Percentiles rank a stretch among this genome's conserved stretches.
Evolutionary conservation across 2,888 invertebrate species (phyloP).

Genomic region (Pyrocoelia pectoralis): DNA sequence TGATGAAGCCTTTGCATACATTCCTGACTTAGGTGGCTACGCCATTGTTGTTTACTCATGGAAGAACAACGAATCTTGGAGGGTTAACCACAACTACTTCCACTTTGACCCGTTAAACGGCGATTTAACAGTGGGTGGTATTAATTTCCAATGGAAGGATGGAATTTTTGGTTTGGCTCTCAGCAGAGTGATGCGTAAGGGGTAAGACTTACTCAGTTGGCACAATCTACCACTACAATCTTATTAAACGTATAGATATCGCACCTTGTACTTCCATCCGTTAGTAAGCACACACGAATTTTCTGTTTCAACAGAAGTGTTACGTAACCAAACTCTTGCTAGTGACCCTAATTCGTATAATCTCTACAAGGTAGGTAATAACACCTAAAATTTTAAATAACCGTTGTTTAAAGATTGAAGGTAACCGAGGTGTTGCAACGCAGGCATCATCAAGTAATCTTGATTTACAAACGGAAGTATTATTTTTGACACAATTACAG

Average conservation of each 20-base stretch:
- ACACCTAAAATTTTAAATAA: background rate
- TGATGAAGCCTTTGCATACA: slow-evolving; percentile 77
- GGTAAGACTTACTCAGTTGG: slow-evolving; percentile 52
- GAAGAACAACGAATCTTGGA: slow-evolving; percentile 78
- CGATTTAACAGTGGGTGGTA: slow-evolving; percentile 77
- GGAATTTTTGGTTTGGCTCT: slow-evolving; percentile 81
- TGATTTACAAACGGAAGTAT: slow-evolving; percentile 72
- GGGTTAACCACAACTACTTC: slow-evolving; percentile 83
- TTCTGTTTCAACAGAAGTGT: slow-evolving; percentile 75
- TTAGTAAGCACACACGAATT: slow-evolving; percentile 83
- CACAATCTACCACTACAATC: background rate
- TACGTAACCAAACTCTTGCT: slow-evolving; percentile 77
- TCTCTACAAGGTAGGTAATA: slow-evolving; percentile 69
- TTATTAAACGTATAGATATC: slow-evolving; percentile 60
- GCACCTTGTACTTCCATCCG: slow-evolving; percentile 83
- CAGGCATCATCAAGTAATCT: slow-evolving; percentile 79
- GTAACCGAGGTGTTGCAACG: slow-evolving; percentile 73
- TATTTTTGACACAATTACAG: slow-evolving; percentile 82
- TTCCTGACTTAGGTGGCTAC: slow-evolving; percentile 79
- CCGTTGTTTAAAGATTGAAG: slow-evolving; percentile 64
- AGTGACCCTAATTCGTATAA: slow-evolving; percentile 72
- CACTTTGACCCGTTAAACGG: slow-evolving; percentile 83
- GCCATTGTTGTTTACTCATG: slow-evolving; percentile 81
- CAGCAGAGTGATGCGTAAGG: slow-evolving; percentile 62
- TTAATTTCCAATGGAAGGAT: slow-evolving; percentile 88